phyloP scores from a whole-genome alignment of 1,140 invertebrate genomes.

The Phenacoccus solenopsis region DNA sequence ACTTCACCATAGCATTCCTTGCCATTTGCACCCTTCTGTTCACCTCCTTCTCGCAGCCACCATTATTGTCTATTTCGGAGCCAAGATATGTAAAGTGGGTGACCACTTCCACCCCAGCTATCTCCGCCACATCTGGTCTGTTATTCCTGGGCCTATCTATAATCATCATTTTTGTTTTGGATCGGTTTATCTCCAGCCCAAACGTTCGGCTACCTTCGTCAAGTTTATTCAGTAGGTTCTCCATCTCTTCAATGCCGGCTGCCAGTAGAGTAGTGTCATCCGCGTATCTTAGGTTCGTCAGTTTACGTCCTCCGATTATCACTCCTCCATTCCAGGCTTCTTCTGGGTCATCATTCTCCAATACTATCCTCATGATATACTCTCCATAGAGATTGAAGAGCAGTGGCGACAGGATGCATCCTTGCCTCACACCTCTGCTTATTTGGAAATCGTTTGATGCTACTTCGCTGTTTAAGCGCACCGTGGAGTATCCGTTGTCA shows the following conservation, averaged over 20 bases:
- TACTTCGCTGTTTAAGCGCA: no score
- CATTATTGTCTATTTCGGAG: conserved; percentile 4
- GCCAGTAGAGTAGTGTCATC: conserved; percentile 22
- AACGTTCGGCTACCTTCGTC: neutral
- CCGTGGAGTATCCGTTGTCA: no score
- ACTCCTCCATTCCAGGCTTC: conserved; percentile 19
- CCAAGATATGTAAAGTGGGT: conserved; percentile 11
- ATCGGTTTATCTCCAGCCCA: neutral
- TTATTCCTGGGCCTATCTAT: no score
- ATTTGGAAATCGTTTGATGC: no score
- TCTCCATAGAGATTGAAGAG: conserved; percentile 31
- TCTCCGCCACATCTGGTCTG: no score
- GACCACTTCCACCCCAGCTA: conserved; percentile 5
- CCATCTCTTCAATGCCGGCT: neutral
- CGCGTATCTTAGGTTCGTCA: conserved; percentile 23
- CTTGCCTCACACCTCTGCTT: conserved; percentile 31
- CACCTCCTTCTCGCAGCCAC: neutral
- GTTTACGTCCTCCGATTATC: conserved; percentile 16
- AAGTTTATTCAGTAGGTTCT: neutral
- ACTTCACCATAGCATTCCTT: neutral
- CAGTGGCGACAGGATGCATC: conserved; percentile 29
- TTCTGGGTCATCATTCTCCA: no score
- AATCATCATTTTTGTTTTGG: conserved; percentile 8
- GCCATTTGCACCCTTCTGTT: neutral
- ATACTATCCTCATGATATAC: conserved; percentile 20